Evolutionary conservation across 2,797 vertebrate species (phyloP).

Genomic region (Pipistrellus nathusii): DNA sequence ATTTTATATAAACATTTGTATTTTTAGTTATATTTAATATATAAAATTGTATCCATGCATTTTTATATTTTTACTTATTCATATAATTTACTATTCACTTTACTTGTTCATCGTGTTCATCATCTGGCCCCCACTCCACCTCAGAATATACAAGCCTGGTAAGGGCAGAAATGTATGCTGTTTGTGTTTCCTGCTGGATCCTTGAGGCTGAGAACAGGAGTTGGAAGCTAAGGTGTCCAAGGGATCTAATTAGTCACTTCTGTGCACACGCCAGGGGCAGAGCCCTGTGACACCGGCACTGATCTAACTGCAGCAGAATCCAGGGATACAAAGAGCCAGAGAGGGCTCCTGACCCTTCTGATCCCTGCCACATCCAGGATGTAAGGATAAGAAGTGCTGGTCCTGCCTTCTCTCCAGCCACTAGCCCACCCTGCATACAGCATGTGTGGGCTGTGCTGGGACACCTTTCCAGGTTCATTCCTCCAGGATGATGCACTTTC

Average conservation of each 20-base stretch:
- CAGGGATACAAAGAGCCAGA: background rate
- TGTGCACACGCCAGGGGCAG: background rate
- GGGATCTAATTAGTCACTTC: background rate
- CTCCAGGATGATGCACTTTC: rapidly evolving
- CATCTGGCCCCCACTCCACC: background rate
- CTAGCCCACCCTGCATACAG: rapidly evolving
- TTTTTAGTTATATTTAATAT: background rate
- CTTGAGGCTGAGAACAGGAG: background rate
- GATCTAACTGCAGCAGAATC: too few species aligned
- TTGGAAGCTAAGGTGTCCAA: background rate
- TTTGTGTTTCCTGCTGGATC: background rate
- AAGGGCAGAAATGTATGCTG: background rate
- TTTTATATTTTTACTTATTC: background rate
- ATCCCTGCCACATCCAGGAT: rapidly evolving
- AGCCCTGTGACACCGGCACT: background rate
- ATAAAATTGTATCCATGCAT: background rate
- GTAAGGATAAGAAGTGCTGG: rapidly evolving
- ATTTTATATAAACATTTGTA: background rate
- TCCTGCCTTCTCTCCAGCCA: rapidly evolving
- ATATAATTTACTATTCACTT: background rate
- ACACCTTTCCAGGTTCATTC: rapidly evolving
- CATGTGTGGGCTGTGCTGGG: rapidly evolving
- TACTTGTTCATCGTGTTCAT: background rate
- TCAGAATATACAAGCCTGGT: background rate
- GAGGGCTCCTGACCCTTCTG: rapidly evolving